Conservation (phyloP, 2,888 invertebrate genomes). For the Lasius fuliginosus region DNA sequence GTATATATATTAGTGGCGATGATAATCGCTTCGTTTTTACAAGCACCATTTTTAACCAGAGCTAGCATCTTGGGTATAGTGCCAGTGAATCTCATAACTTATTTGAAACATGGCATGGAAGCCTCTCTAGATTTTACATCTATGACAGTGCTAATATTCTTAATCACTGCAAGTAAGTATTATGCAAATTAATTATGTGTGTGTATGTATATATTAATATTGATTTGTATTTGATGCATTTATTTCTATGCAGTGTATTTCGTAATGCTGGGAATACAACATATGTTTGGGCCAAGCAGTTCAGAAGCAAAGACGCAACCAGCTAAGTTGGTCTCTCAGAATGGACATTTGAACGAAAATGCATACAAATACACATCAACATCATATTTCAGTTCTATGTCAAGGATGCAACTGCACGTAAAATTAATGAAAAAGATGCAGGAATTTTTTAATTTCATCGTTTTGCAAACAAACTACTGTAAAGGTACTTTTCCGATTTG, state of each 20-base stretch:
- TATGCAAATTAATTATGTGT: neutral
- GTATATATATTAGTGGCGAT: constrained; percentile 83
- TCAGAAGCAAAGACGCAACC: constrained; percentile 23
- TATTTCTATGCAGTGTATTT: constrained; percentile 80
- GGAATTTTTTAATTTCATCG: constrained; percentile 45
- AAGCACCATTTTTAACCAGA: constrained; percentile 83
- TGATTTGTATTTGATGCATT: neutral
- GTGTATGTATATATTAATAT: neutral
- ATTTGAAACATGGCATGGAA: constrained; percentile 82
- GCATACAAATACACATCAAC: constrained; percentile 45
- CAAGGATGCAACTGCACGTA: constrained; percentile 33
- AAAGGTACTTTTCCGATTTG: constrained; percentile 56
- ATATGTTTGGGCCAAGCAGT: constrained; percentile 67
- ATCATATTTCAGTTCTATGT: constrained; percentile 23
- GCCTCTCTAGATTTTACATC: constrained; percentile 83
- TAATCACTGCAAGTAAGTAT: constrained; percentile 83
- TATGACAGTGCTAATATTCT: constrained; percentile 81
- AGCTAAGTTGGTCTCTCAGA: constrained; percentile 48
- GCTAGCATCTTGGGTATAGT: constrained; percentile 81
- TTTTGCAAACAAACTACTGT: constrained; percentile 48
- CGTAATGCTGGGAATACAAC: constrained; percentile 79
- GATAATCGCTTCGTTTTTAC: constrained; percentile 84
- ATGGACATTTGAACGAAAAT: constrained; percentile 60
- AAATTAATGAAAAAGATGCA: constrained; percentile 39
- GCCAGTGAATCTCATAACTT: constrained; percentile 82